A percentile compares a stretch with the other conserved stretches of the same genome.
These are phyloP conservation scores for Tenodera sinensis DNA, from an alignment of 2,888 invertebrate species.

Conservation along the genomic window DNA sequence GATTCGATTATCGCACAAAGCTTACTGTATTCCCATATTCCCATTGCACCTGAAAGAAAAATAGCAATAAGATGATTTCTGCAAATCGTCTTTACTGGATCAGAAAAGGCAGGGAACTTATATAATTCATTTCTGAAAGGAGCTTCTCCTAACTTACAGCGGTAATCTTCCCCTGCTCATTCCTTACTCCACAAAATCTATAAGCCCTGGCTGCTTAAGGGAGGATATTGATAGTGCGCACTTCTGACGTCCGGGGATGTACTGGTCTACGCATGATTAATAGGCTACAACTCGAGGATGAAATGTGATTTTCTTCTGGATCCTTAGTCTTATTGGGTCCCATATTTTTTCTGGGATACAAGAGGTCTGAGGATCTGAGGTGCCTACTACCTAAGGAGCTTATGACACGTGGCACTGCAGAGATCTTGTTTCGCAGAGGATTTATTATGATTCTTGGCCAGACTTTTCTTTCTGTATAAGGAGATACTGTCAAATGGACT, in stretches of 20 bases:
- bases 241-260: neutral
- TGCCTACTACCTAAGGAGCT: no score
- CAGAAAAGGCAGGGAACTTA: neutral
- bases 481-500: no score
- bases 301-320: neutral
- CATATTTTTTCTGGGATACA: neutral
- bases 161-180: neutral
- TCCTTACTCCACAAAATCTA: neutral
- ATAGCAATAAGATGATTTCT: no score
- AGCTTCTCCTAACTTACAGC: neutral
- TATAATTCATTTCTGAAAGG: neutral
- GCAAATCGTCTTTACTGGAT: neutral
- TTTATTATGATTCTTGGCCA: no score
- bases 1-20: no score
- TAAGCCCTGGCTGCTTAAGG: neutral
- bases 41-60: no score
- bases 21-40: no score
- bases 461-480: no score
- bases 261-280: neutral
- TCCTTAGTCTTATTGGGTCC: neutral
- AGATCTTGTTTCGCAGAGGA: no score
- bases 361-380: neutral
- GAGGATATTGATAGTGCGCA: neutral
- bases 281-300: neutral
- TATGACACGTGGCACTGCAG: no score